These are phyloP conservation scores for Leucophenga varia DNA, from an alignment of 1,140 invertebrate genomes.

Conservation along the genomic window DNA sequence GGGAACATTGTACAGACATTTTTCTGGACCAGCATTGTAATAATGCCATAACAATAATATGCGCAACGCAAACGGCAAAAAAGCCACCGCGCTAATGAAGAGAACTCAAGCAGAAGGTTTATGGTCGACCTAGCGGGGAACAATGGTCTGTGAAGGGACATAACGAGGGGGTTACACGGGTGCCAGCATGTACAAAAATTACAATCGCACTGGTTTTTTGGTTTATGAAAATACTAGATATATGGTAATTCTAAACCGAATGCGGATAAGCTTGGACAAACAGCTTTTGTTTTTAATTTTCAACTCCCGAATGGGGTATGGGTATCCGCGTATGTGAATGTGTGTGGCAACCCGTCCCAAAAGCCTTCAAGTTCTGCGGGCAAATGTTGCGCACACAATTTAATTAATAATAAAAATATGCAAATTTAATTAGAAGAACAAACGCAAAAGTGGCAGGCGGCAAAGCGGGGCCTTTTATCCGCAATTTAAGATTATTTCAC, in stretches of 20 bases:
- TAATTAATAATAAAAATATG: slow-evolving; percentile 54
- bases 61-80: neutral
- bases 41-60: no score
- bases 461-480: neutral
- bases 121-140: slow-evolving; percentile 8
- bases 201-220: slow-evolving; percentile 27
- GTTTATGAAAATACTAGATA: slow-evolving; percentile 9
- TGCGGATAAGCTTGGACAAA: no score
- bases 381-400: slow-evolving; percentile 30
- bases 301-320: slow-evolving; percentile 5
- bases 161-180: no score
- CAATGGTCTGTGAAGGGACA: slow-evolving; percentile 12
- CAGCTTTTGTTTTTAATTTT: slow-evolving; percentile 16
- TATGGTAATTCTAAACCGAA: slow-evolving; percentile 42
- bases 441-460: slow-evolving; percentile 10
- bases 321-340: neutral
- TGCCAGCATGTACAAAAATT: slow-evolving; percentile 23
- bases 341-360: no score
- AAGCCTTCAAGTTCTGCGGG: no score
- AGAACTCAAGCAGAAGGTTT: slow-evolving; percentile 9
- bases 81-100: slow-evolving; percentile 18
- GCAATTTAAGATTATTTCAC: slow-evolving; percentile 20
- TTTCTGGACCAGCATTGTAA: no score
- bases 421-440: slow-evolving; percentile 43
- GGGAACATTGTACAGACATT: neutral